Evolutionary conservation across 2,797 vertebrate species (phyloP), one percentile per base, ranked within the genome.

Genomic region (Dicrostonyx torquatus): DNA sequence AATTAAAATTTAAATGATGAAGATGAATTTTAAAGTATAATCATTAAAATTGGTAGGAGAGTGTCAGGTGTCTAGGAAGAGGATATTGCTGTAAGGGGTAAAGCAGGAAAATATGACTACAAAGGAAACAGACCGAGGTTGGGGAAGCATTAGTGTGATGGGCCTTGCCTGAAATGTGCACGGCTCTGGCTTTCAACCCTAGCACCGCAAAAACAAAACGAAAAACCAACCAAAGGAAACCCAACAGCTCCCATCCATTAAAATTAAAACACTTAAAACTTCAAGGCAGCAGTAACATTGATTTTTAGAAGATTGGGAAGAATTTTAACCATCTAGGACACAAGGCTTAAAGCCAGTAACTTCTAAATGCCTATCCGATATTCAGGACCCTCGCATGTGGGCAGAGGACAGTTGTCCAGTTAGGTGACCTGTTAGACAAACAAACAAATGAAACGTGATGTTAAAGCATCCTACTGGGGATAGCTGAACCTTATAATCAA

Each of bases 1-100:
- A 48, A 90, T 70, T 85, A 90, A 91, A 91, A 13, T 64, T 75
- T 66, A 64, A 89, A 31, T 90, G 58, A 37, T 64, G 43, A 87
- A 92, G 86, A 85, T 34, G 76, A 58, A 53, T 80, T 87, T 60
- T 13, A 83, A 84, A 88, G 90, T 92, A 76, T 4, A 82, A 55
- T 72, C 18, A 50, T 29, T 50, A 87, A 77, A 60, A 84, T 66
- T 77, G 66, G 68, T 17, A 84, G n/a, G 26, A 50, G 34, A 66
- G 37, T 48, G 55, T 53, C 45, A 73, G 45, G 73, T 90, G 14
- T 89, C 82, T 77, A 60, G 48, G 34, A 82, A 94, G 55, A 92
- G 8, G 45, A 60, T 17, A 45, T 34, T 53, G 6, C 29, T 43
- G 15, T 66, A n/a, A 48, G 29, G 80, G 31, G 5, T 55, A 11